Percentiles rank a stretch among this genome's conserved stretches.
These are phyloP conservation scores for Peromyscus californicus DNA, from an alignment of 2,113 vertebrate genomes.

Conservation along the genomic window DNA sequence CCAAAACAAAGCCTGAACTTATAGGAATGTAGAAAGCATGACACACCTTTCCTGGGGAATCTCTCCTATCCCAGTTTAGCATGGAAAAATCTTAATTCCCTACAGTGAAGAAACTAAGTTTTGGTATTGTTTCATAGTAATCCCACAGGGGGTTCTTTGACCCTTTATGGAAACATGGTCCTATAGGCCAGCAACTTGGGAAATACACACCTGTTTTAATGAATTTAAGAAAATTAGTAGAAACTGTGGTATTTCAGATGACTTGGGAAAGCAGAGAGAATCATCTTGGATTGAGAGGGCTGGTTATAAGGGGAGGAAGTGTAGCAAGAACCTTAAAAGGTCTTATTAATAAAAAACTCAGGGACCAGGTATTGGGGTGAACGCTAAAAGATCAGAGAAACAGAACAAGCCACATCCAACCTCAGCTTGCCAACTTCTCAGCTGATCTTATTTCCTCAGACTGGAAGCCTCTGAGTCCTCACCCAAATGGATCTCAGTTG, in stretches of 20 bases:
- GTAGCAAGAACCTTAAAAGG: too few species aligned
- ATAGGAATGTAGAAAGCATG: neutral
- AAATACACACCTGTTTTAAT: neutral
- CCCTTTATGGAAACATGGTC: neutral
- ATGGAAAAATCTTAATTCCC: neutral
- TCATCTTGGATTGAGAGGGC: neutral
- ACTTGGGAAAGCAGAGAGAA: neutral
- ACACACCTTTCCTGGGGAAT: neutral
- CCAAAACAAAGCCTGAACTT: neutral
- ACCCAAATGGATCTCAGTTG: too few species aligned
- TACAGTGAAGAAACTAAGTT: conserved; percentile 3
- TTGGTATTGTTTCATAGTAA: conserved; percentile 35
- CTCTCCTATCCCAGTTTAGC: neutral
- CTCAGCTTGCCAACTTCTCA: too few species aligned
- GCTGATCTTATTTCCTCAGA: too few species aligned
- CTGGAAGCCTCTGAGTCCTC: too few species aligned
- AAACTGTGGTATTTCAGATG: neutral
- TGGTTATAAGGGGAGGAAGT: neutral
- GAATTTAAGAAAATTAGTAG: neutral
- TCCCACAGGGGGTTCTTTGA: neutral
- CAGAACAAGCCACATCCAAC: too few species aligned
- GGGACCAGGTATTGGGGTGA: too few species aligned
- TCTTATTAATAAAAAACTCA: too few species aligned
- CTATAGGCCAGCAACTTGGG: neutral
- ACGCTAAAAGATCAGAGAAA: too few species aligned